phyloP scores from a whole-genome alignment of 2,113 vertebrate species.

The Spilogale gracilis region DNA sequence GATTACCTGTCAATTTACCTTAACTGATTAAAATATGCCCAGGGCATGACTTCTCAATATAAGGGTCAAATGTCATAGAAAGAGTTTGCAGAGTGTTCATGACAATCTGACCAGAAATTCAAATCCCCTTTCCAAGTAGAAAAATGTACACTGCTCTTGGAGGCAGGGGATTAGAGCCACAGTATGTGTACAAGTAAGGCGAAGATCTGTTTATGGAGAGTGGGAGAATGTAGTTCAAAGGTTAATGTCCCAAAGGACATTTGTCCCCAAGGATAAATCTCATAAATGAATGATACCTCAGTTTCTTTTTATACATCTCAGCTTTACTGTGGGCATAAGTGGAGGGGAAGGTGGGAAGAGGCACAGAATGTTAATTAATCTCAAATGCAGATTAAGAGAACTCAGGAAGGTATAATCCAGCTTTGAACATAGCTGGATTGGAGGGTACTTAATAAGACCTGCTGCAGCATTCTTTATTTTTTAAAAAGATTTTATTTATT shows the following conservation, averaged over 20 bases:
- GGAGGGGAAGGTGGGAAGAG: background rate
- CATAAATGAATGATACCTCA: background rate
- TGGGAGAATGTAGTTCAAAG: background rate
- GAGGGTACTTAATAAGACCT: background rate
- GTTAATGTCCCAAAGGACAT: background rate
- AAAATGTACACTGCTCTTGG: background rate
- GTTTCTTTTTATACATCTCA: background rate
- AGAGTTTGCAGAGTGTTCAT: background rate
- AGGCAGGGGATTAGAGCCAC: background rate
- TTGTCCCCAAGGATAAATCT: background rate
- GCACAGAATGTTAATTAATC: background rate
- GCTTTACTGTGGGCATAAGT: background rate
- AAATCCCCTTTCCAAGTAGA: background rate
- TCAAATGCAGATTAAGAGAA: background rate
- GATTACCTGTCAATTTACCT: slow-evolving; percentile 30
- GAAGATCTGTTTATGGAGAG: background rate
- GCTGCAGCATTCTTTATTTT: background rate
- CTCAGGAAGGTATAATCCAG: background rate
- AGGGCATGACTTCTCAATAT: background rate
- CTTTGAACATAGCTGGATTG: background rate
- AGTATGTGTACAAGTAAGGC: fast-evolving
- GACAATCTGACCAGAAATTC: slow-evolving; percentile 11
- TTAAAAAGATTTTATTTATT: background rate
- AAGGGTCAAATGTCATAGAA: slow-evolving; percentile 1
- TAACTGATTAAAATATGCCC: slow-evolving; percentile 55